Base-by-base conservation (phyloP, 2,888 invertebrate genomes). In the Drosophila neotestacea region DNA sequence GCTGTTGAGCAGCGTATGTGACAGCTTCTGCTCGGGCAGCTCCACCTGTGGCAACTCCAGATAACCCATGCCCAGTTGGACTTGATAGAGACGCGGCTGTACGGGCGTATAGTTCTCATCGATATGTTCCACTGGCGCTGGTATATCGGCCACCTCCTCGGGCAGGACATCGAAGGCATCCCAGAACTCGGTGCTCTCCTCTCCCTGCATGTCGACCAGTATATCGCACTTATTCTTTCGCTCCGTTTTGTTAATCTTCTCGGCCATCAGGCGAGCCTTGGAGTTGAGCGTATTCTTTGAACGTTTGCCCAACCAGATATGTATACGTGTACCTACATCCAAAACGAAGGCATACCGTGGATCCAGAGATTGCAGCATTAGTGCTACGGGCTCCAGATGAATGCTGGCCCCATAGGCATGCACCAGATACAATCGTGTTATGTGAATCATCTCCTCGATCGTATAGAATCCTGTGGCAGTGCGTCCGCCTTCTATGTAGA, bases 191-290 rank as follows among this genome's bases (percentile, higher is more conserved):
- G 93, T 93, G 6, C 96, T 95, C 90, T 99, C 99, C 64, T 95
- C 95, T 0, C 96, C 96, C 92, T 97, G 96, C 39, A 94, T 93
- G 91, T 98, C 96, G 0, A 97, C 95, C 44, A 97, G 93, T 62
- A 99, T 96, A 89, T 98, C 98, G 0, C 98, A 96, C 91, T 96
- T 96, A 91, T 97, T 98, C 92, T 99, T 99, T 22, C 99, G 94
- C 92, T 99, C 99, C 90, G 98, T 98, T 93, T 99, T 99, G 92
- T 99, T 99, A 65, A 99, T 97, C 93, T 99, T 99, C 92, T 99
- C 99, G 3, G 99, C 97, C 94, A 99, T 95, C 11, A 99, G 93
- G 1, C 93, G 90, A 0, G 93, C 89, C 67, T 93, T 98, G 0
- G 97, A 98, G 91, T 97, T 97, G 0, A 98, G 93, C 0, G 97